Percentiles rank a stretch among this genome's conserved stretches.
These are phyloP conservation scores for Bemisia tabaci DNA, from an alignment of 1,140 invertebrate species.

Conservation along the genomic window DNA sequence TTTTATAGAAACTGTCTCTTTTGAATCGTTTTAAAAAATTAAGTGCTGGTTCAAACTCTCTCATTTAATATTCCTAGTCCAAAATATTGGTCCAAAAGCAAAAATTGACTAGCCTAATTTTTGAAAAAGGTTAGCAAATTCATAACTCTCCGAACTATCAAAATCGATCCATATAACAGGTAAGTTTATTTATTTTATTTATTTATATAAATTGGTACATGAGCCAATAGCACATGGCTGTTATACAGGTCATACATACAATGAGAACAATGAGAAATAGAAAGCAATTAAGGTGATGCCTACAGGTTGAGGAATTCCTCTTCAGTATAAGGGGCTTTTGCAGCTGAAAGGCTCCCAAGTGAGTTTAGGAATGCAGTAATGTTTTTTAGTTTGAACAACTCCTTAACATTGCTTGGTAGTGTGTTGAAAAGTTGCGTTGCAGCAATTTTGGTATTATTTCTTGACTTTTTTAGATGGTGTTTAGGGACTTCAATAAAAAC, in stretches of 20 bases:
- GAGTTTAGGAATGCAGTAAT: background rate
- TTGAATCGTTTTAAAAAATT: no score
- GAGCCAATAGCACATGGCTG: background rate
- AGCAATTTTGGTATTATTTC: background rate
- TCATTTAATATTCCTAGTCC: no score
- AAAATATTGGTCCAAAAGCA: no score
- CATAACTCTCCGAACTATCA: no score
- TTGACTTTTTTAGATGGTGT: no score
- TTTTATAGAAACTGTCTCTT: no score
- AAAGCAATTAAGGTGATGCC: background rate
- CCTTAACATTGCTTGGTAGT: background rate
- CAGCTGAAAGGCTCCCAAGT: background rate
- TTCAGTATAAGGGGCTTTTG: background rate
- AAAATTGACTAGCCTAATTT: no score
- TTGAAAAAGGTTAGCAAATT: no score
- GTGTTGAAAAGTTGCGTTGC: background rate
- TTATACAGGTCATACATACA: background rate
- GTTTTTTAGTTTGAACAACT: background rate
- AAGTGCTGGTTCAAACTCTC: no score
- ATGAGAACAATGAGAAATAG: background rate
- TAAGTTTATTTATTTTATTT: conserved; percentile 3
- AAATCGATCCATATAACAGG: no score
- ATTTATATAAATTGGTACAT: background rate
- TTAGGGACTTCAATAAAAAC: background rate
- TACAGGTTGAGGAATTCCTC: background rate